Conservation (phyloP, 2,113 vertebrate genomes). For the Phodopus roborovskii region DNA sequence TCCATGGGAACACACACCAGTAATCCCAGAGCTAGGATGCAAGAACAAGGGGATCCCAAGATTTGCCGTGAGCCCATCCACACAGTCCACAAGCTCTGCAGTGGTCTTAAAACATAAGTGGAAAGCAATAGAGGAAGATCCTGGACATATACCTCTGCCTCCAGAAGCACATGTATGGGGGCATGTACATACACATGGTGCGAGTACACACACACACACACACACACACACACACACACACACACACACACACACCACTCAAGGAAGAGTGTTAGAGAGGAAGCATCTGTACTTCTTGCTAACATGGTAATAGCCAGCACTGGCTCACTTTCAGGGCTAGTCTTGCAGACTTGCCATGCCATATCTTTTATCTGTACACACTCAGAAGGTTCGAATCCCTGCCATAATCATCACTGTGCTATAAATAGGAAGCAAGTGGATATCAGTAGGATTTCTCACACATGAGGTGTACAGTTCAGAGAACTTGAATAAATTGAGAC, state of each 20-base stretch:
- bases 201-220: not conserved
- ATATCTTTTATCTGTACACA: not conserved
- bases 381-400: not conserved
- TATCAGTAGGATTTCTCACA: not conserved
- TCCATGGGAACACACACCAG: not conserved
- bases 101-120: not conserved
- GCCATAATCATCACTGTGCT: accelerated
- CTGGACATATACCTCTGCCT: not conserved
- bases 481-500: not conserved
- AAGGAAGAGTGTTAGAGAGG: not conserved
- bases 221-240: not conserved
- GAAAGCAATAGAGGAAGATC: not conserved
- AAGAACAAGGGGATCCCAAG: not conserved
- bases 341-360: not conserved
- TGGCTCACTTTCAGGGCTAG: not conserved
- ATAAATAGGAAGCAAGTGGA: accelerated
- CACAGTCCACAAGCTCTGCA: not conserved
- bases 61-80: not conserved
- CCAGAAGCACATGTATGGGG: not conserved
- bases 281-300: not conserved
- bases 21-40: not conserved
- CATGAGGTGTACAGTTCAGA: not conserved
- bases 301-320: not conserved
- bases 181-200: not conserved
- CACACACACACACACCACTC: not conserved